phyloP scores from a whole-genome alignment of 2,888 invertebrate genomes.

The Epistrophe grossulariae region DNA sequence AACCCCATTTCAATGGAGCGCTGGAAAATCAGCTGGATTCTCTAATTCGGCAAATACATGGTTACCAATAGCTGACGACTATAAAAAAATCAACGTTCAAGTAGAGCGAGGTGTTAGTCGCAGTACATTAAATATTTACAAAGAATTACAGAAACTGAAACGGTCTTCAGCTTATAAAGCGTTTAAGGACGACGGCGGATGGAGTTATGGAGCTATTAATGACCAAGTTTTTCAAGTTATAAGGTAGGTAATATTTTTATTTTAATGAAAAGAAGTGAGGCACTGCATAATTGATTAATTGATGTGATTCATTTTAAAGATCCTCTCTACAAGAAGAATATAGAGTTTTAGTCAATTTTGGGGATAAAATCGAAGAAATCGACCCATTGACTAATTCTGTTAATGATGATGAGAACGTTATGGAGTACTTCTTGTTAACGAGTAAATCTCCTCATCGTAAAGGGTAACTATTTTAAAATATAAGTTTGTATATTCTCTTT shows the following conservation, averaged over 20 bases:
- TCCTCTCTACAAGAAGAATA: slow-evolving; percentile 80
- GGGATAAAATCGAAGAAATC: slow-evolving; percentile 78
- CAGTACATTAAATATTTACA: slow-evolving; percentile 87
- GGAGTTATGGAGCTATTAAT: slow-evolving; percentile 79
- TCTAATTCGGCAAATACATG: slow-evolving; percentile 86
- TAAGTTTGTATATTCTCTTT: no score
- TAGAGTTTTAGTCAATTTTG: slow-evolving; percentile 80
- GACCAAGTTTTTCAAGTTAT: slow-evolving; percentile 81
- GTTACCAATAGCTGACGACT: slow-evolving; percentile 88
- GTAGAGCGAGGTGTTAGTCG: slow-evolving; percentile 84
- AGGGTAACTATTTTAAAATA: slow-evolving; percentile 77
- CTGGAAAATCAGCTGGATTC: slow-evolving; percentile 85
- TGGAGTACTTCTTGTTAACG: slow-evolving; percentile 79
- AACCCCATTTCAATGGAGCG: slow-evolving; percentile 87
- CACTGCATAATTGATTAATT: not conserved
- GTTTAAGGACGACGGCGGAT: slow-evolving; percentile 78
- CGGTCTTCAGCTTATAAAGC: slow-evolving; percentile 82
- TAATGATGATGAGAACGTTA: slow-evolving; percentile 67
- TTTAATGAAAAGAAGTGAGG: not conserved
- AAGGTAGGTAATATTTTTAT: slow-evolving; percentile 75
- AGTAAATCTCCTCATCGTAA: slow-evolving; percentile 78
- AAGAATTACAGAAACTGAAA: slow-evolving; percentile 85
- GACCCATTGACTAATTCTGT: slow-evolving; percentile 74
- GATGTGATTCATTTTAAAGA: slow-evolving; percentile 63
- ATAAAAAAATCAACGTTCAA: slow-evolving; percentile 85